Conservation (phyloP, 2,888 invertebrate species). For the Smittia aterrima region DNA sequence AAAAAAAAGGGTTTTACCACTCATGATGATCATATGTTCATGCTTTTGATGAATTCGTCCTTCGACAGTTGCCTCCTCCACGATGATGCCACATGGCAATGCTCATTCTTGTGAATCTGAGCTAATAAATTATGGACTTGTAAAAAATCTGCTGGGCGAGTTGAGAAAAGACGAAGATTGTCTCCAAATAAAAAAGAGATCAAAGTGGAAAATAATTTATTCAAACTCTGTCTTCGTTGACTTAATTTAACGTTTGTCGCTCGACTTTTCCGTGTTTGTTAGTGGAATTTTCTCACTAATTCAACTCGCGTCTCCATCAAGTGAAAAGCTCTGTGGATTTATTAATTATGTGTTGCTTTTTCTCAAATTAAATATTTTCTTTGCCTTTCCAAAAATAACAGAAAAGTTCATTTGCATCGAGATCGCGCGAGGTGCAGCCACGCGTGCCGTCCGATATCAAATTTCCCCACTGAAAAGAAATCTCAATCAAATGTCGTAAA, state of each 20-base stretch:
- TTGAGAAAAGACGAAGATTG: no score
- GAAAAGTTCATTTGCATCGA: background rate
- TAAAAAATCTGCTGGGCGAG: background rate
- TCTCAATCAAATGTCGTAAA: background rate
- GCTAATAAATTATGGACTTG: background rate
- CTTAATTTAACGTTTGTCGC: background rate
- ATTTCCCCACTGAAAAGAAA: no score
- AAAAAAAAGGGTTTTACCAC: no score
- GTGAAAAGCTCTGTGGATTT: no score
- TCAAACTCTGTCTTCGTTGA: background rate
- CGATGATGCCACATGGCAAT: background rate
- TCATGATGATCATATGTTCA: background rate
- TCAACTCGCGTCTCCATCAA: no score
- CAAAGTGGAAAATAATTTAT: slow-evolving; percentile 2
- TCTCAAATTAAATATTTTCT: background rate
- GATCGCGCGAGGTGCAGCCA: background rate
- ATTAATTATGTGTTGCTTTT: slow-evolving; percentile 4
- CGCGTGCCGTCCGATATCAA: background rate
- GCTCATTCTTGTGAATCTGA: background rate
- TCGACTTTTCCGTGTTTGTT: background rate
- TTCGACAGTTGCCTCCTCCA: slow-evolving; percentile 3
- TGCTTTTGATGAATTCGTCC: background rate
- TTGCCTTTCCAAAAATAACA: background rate
- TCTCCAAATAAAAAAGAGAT: background rate
- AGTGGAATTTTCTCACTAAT: background rate